A percentile compares a stretch with the other conserved stretches of the same genome.
phyloP scores from a whole-genome alignment of 2,888 invertebrate species.

The Cheilosia pagana region DNA sequence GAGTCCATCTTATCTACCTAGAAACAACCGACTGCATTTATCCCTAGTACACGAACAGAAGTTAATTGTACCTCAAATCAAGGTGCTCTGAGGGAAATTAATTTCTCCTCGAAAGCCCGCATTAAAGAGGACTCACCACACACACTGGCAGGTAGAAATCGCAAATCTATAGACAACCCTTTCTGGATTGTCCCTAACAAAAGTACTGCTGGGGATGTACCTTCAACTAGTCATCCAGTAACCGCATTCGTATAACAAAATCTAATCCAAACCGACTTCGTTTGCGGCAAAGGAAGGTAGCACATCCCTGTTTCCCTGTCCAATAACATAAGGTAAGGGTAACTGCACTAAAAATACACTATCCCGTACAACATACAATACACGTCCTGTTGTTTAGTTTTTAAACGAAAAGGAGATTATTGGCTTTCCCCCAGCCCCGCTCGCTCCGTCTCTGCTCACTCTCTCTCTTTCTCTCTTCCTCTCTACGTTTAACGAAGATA shows the following conservation, averaged over 20 bases:
- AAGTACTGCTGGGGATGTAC: conserved; percentile 1
- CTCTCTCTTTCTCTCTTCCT: background rate
- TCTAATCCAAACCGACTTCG: conserved; percentile 58
- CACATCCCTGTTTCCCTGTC: conserved; percentile 17
- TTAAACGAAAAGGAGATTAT: conserved; percentile 55
- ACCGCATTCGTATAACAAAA: conserved; percentile 62
- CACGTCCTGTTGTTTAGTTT: background rate
- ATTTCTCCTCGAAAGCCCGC: conserved; percentile 30
- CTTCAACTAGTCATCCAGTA: conserved; percentile 22
- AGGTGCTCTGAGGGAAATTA: background rate
- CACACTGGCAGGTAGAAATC: conserved; percentile 6
- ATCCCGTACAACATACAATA: background rate
- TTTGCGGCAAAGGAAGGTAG: conserved; percentile 36
- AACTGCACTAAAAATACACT: background rate
- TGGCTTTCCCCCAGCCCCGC: conserved; percentile 41
- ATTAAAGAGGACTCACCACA: background rate
- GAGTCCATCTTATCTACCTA: too few relatives aligned
- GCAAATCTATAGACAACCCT: background rate
- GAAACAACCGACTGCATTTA: too few relatives aligned
- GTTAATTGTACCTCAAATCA: background rate
- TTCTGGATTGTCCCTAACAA: conserved; percentile 9
- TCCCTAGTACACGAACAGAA: background rate
- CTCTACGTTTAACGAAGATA: conserved; percentile 14
- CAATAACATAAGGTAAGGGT: conserved; percentile 22
- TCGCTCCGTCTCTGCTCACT: background rate